Conservation (phyloP, 2,113 vertebrate genomes). For the Pardalotus punctatus region DNA sequence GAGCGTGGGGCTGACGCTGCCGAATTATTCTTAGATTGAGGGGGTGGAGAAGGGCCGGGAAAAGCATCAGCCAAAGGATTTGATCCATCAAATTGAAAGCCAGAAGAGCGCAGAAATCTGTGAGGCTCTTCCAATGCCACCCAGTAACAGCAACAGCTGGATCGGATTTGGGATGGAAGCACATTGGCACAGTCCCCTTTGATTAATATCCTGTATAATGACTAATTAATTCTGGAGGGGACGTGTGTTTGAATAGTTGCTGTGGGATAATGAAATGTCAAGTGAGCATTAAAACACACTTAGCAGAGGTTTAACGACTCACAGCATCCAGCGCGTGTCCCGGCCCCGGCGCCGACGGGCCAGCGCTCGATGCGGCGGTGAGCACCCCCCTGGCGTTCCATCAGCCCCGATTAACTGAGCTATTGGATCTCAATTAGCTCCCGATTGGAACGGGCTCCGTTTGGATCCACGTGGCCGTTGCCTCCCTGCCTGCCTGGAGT, state of each 20-base stretch:
- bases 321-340: not conserved
- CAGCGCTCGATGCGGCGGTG: not conserved
- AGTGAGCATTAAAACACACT: constrained; percentile 58
- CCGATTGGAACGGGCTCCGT: not conserved
- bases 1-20: constrained; percentile 9
- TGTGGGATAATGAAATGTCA: constrained; percentile 26
- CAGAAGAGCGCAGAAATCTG: not conserved
- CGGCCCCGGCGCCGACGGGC: not conserved
- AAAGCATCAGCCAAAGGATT: constrained; percentile 19
- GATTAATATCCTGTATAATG: constrained; percentile 16
- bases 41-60: constrained; percentile 42
- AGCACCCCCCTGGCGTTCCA: not conserved
- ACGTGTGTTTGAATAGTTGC: not conserved
- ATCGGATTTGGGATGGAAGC: not conserved
- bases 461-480: not conserved
- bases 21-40: constrained; percentile 57
- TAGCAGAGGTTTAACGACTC: constrained; percentile 42
- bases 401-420: not conserved
- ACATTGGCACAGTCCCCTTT: not conserved
- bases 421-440: constrained; percentile 31
- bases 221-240: constrained; percentile 54
- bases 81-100: constrained; percentile 21
- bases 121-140: not conserved
- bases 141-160: constrained; percentile 16
- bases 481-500: not conserved